Evolutionary conservation across 2,888 invertebrate species (phyloP).

Genomic region (Amphimallon solstitiale): DNA sequence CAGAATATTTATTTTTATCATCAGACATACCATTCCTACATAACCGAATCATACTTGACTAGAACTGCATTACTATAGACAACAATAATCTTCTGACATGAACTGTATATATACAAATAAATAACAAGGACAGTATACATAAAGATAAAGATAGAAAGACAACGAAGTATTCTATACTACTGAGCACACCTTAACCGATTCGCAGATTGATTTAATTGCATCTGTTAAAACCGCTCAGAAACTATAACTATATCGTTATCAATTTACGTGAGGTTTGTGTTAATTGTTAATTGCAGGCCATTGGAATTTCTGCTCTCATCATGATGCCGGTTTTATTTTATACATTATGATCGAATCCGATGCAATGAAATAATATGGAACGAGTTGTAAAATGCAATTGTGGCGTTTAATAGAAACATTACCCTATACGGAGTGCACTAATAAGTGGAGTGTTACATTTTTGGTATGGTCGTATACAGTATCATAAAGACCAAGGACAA

Average conservation of each 20-base stretch:
- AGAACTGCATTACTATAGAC: too few species aligned
- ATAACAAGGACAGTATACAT: too few species aligned
- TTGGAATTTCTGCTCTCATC: slow-evolving; percentile 4
- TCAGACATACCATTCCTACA: too few species aligned
- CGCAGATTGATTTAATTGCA: slow-evolving; percentile 30
- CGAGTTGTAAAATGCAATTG: slow-evolving; percentile 1
- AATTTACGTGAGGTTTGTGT: slow-evolving; percentile 50
- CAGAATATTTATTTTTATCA: too few species aligned
- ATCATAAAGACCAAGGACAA: too few species aligned
- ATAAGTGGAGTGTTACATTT: background rate
- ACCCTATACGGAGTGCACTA: slow-evolving; percentile 4
- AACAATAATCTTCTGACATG: too few species aligned
- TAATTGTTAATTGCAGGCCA: slow-evolving; percentile 44
- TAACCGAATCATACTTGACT: too few species aligned
- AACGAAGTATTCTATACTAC: too few species aligned
- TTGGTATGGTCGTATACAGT: too few species aligned
- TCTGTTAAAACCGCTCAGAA: slow-evolving; percentile 47
- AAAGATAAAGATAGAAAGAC: too few species aligned
- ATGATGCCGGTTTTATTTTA: background rate
- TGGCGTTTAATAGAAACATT: slow-evolving; percentile 4
- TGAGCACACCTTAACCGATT: too few species aligned
- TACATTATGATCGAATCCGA: background rate
- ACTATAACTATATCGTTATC: slow-evolving; percentile 51
- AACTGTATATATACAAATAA: too few species aligned
- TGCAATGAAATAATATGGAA: slow-evolving; percentile 5